Evolutionary conservation across 2,113 vertebrate genomes (phyloP), one percentile per base, ranked within the genome.

Genomic region (Eidolon helvum): DNA sequence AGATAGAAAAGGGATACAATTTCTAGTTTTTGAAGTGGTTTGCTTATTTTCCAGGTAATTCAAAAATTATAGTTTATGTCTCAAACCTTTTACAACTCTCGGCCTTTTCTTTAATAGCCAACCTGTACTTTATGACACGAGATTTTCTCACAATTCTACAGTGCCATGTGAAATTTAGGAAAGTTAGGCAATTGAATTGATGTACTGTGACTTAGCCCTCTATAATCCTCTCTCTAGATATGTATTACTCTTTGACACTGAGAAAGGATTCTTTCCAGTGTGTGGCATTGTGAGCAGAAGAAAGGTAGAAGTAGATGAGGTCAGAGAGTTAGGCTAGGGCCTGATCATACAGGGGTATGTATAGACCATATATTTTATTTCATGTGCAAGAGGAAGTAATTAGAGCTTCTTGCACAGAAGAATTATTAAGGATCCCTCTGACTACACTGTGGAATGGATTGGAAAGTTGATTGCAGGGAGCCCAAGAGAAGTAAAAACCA

Each of bases 111-210:
- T 79, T 69, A 57, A 63, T 90, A 78, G 45, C 55, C 68, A 71
- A 35, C 6, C 48, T 66, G 19, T 57, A 24, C 55, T 80, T 79
- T 88, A 38, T 71, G 22, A 88, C 18, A 65, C 35, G 57, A 68
- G 82, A 33, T 95, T 83, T 93, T 72, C 50, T 59, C n/a, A 85
- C 80, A 95, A 35, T 92, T 78, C 79, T 96, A n/a, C 30, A 84
- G 43, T 43, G 35, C 55, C 61, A 57, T 79, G 38, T 87, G 80
- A 84, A 63, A 92, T 65, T 94, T 93, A 84, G 82, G 63, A 96
- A 97, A 95, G 48, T 72, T 63, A 69, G 89, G 26, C 80, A 86
- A 86, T 30, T 97, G 92, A 96, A 86, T 50, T n/a, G 43, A 59
- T 61, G 4, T 43, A 87, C 92, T 87, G 69, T 90, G 65, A 91